Evolutionary conservation across 2,113 vertebrate genomes (phyloP), one percentile per base, ranked within the genome.

Genomic region (Heterotilapia buettikoferi): DNA sequence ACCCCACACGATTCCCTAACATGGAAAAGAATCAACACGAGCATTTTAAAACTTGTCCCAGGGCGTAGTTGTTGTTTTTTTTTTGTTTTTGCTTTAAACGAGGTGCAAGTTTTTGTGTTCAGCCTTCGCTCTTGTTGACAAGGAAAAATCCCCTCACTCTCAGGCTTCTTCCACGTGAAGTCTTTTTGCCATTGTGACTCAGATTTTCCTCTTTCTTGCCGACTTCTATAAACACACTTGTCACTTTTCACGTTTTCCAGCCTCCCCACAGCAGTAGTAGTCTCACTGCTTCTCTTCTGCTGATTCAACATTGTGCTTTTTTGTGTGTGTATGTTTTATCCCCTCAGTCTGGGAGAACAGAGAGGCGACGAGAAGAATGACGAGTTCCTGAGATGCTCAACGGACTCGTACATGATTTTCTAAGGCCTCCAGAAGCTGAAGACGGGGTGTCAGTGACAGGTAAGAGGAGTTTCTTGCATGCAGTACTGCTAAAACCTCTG

Each of bases 111-210:
- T 57, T 80, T 73, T 47, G 54, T 11, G 33, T 57, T 89, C 12
- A 13, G 36, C 73, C 73, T 53, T 81, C n/a, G 26, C 31, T 92
- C 50, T 26, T 85, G 88, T 93, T 90, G 80, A 95, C 88, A 82
- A 87, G 91, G 89, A 94, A 95, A 94, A 92, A 91, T 91, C 93
- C 93, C 91, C 91, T 82, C 87, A 9, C 40, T 89, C 89, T 83
- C 31, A 43, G 54, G 68, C 80, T 89, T 89, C 80, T 71, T 88
- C 38, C 12, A 8, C 18, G 66, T 57, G 47, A 73, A 90, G 56
- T 31, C 33, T 73, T 90, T 84, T 31, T 83, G 81, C 90, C 57
- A 5, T 52, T 40, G n/a, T 95, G 94, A 96, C 90, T 95, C 93
- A 93, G 88, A 86, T 86, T 94, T 95, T 95, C 95, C 92, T 90